Evolutionary conservation across 2,797 vertebrate genomes (phyloP).

Genomic region (Trachurus trachurus): DNA sequence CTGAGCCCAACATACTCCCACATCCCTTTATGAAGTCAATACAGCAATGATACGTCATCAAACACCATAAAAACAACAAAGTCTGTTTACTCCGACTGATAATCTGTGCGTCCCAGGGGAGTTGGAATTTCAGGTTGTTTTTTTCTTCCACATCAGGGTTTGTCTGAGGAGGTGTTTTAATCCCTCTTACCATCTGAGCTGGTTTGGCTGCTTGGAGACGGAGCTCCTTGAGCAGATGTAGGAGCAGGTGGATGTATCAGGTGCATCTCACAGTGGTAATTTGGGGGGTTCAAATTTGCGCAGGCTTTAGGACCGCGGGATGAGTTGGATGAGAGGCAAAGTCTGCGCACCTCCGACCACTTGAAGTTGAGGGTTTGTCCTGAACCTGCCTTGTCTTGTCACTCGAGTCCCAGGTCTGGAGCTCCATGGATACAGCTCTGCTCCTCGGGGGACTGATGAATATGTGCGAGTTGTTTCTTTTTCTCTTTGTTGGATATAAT

Average conservation of each 20-base stretch:
- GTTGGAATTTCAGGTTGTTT: not conserved
- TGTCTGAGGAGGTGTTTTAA: not conserved
- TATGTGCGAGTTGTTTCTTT: not conserved
- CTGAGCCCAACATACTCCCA: not conserved
- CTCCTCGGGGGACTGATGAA: not conserved
- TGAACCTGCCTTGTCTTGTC: slow-evolving; percentile 42
- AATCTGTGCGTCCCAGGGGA: not conserved
- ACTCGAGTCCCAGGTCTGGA: slow-evolving; percentile 12
- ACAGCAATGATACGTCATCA: not conserved
- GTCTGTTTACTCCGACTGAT: not conserved
- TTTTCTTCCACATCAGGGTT: too few relatives aligned
- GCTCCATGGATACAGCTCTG: slow-evolving; percentile 32
- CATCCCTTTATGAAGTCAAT: not conserved
- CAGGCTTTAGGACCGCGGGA: slow-evolving; percentile 75
- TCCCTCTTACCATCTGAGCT: not conserved
- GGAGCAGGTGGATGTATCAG: slow-evolving; percentile 42
- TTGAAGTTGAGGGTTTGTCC: slow-evolving; percentile 38
- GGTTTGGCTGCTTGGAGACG: not conserved
- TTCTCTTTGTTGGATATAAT: slow-evolving; percentile 10
- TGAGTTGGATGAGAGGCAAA: slow-evolving; percentile 39
- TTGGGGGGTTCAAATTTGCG: not conserved
- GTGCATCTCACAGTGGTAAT: not conserved
- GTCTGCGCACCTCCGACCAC: slow-evolving; percentile 45
- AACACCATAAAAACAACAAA: not conserved
- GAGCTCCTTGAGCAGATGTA: not conserved